phyloP scores from a whole-genome alignment of 2,888 invertebrate species.

The Willowsia nigromaculata region DNA sequence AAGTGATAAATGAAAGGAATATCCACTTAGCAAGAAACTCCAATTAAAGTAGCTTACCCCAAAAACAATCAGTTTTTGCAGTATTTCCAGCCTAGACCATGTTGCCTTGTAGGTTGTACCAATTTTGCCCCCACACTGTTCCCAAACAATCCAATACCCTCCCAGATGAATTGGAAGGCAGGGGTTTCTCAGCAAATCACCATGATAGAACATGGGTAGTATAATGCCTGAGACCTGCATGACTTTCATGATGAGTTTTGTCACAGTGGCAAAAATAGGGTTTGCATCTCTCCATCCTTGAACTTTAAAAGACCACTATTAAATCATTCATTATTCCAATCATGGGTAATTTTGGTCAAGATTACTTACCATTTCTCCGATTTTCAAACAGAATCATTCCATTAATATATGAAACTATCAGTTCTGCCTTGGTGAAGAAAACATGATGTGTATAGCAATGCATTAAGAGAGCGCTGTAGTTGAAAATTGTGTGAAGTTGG shows the following conservation, averaged over 20 bases:
- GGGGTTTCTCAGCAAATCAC: not conserved
- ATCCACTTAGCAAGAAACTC: constrained; percentile 1
- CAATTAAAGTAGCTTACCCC: not conserved
- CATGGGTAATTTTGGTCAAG: too few relatives aligned
- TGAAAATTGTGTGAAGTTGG: not conserved
- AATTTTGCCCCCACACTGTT: not conserved
- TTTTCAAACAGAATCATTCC: constrained; percentile 6
- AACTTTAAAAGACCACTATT: too few relatives aligned
- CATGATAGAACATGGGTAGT: not conserved
- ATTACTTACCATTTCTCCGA: not conserved
- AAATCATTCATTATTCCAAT: too few relatives aligned
- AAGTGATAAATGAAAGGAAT: not conserved
- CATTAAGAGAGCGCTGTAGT: not conserved
- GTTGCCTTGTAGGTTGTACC: not conserved
- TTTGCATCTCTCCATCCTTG: too few relatives aligned
- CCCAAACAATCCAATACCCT: not conserved
- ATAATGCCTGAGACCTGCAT: not conserved
- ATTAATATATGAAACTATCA: not conserved
- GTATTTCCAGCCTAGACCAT: not conserved
- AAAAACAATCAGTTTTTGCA: not conserved
- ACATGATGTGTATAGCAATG: constrained; percentile 3
- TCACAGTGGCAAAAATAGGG: not conserved
- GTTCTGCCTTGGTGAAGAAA: not conserved
- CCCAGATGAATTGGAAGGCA: constrained; percentile 6
- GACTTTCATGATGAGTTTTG: not conserved